These are phyloP conservation scores for Contarinia nasturtii DNA, from an alignment of 1,140 invertebrate genomes.

Conservation along the genomic window DNA sequence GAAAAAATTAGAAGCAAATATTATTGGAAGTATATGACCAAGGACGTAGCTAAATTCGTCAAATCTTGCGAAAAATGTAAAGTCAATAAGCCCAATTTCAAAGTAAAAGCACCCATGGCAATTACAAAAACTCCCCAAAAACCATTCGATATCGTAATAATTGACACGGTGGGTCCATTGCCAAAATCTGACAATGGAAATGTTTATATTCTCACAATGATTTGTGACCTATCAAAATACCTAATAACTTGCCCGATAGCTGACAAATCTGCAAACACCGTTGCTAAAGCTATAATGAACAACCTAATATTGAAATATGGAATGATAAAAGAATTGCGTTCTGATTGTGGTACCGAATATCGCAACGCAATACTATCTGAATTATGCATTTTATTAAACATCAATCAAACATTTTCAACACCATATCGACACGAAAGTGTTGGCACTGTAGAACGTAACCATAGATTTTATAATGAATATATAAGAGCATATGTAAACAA, in stretches of 20 bases:
- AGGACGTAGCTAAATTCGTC: not conserved
- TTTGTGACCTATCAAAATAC: not conserved
- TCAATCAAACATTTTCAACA: not conserved
- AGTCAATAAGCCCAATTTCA: not conserved
- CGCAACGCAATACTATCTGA: not conserved
- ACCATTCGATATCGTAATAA: slow-evolving; percentile 6
- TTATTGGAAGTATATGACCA: not conserved
- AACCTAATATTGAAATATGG: not conserved
- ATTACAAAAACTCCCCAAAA: slow-evolving; percentile 8
- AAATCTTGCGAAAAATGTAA: not conserved
- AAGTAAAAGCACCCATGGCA: slow-evolving; percentile 5
- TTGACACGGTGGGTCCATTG: slow-evolving; percentile 7
- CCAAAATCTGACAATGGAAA: slow-evolving; percentile 3
- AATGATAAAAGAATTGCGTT: not conserved
- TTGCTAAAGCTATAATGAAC: not conserved
- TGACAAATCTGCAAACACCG: not conserved
- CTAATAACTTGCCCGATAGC: not conserved
- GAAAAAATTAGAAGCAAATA: not conserved
- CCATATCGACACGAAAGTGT: slow-evolving; percentile 1
- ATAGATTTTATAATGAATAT: slow-evolving; percentile 3
- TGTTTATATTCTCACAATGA: slow-evolving; percentile 6
- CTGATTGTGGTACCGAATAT: not conserved
- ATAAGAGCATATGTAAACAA: slow-evolving; percentile 1
- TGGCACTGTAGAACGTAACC: not conserved
- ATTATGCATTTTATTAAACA: not conserved